These are phyloP conservation scores for Mechanitis messenoides DNA, from an alignment of 2,888 invertebrate genomes.

Conservation along the genomic window DNA sequence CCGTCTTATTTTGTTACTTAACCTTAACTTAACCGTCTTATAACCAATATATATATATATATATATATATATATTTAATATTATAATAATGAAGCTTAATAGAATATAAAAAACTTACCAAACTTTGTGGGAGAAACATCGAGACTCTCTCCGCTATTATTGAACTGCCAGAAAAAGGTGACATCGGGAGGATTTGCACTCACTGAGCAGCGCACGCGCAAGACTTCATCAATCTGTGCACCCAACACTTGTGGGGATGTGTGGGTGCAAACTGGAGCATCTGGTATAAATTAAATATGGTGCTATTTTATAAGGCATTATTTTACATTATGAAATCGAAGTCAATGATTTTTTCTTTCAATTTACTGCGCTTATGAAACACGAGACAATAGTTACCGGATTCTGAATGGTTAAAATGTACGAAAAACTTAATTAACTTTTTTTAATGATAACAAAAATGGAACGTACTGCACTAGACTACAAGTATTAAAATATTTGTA, in stretches of 20 bases:
- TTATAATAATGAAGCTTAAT: conserved; percentile 15
- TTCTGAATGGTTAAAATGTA: no score
- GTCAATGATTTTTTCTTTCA: no score
- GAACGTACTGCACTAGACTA: no score
- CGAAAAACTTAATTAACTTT: no score
- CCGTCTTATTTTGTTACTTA: conserved; percentile 23
- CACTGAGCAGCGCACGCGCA: conserved; percentile 89
- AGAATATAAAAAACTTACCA: conserved; percentile 43
- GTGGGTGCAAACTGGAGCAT: conserved; percentile 87
- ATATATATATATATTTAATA: not conserved
- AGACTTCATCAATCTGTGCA: conserved; percentile 88
- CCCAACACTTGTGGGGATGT: conserved; percentile 86
- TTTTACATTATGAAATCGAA: no score
- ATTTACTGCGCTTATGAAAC: no score
- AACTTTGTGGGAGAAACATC: conserved; percentile 83
- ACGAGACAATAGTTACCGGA: no score
- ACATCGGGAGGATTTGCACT: conserved; percentile 91
- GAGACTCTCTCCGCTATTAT: conserved; percentile 90
- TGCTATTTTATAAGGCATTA: no score
- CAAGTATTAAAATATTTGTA: conserved; percentile 19
- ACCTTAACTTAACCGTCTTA: no score
- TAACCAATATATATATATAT: no score
- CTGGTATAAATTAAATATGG: conserved; percentile 58
- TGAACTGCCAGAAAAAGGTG: conserved; percentile 92
- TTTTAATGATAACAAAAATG: no score